Conservation (phyloP, 2,113 vertebrate genomes). For the Upupa epops region DNA sequence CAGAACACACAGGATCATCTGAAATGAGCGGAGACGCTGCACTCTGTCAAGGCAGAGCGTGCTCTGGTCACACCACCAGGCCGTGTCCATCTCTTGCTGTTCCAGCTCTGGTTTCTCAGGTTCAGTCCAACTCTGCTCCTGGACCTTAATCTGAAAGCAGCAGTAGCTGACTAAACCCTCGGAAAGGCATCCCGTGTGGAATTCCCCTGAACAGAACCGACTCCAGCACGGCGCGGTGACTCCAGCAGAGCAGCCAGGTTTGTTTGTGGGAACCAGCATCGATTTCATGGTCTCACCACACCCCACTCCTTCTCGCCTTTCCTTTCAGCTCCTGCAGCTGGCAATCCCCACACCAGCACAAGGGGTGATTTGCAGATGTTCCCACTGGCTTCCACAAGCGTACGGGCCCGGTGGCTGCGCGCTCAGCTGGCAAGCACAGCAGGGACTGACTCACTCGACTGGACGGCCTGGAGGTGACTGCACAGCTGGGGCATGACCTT, state of each 20-base stretch:
- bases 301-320: neutral
- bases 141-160: neutral
- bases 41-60: neutral
- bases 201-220: neutral
- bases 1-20: neutral
- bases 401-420: neutral
- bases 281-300: neutral
- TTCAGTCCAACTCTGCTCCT: neutral
- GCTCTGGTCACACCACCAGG: neutral
- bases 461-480: neutral
- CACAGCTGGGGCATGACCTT: neutral
- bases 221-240: too few species aligned
- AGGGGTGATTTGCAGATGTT: neutral
- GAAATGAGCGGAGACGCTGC: neutral
- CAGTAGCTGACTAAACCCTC: neutral
- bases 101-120: neutral
- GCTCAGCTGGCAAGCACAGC: neutral
- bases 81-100: neutral
- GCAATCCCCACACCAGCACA: neutral
- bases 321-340: neutral
- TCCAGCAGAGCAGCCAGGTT: too few species aligned
- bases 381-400: neutral
- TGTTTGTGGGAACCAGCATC: too few species aligned
- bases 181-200: neutral
- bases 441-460: neutral